phyloP scores from a whole-genome alignment of 2,888 invertebrate species.

The Mythimna vitellina region DNA sequence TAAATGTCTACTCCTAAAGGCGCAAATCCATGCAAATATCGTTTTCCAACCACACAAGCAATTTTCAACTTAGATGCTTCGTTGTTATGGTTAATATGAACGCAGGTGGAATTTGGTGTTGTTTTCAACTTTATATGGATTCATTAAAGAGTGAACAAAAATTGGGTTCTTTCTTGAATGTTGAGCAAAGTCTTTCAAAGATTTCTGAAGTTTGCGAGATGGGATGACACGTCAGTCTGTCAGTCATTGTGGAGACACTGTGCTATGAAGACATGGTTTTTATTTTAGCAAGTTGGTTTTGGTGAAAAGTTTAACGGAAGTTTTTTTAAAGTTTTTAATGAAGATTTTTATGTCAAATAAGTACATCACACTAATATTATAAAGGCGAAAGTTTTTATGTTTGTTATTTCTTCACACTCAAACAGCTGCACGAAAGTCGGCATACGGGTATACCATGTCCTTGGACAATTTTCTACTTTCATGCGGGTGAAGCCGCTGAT shows the following conservation, averaged over 20 bases:
- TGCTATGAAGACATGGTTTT: constrained; percentile 29
- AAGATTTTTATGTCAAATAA: neutral
- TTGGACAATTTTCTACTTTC: too few relatives aligned
- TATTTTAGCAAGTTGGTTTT: constrained; percentile 30
- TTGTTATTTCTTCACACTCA: too few relatives aligned
- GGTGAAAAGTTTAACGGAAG: neutral
- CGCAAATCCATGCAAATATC: constrained; percentile 49
- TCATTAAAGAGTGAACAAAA: constrained; percentile 55
- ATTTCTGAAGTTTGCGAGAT: constrained; percentile 45
- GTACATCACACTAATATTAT: too few relatives aligned
- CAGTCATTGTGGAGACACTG: constrained; percentile 24
- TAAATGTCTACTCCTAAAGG: constrained; percentile 66
- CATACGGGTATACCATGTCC: too few relatives aligned
- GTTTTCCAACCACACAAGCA: constrained; percentile 6
- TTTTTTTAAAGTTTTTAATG: neutral
- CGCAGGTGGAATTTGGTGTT: constrained; percentile 19
- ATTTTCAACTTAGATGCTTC: constrained; percentile 28
- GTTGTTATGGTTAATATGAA: constrained; percentile 16
- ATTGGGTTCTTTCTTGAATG: constrained; percentile 54
- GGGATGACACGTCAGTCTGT: constrained; percentile 39
- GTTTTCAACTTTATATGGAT: constrained; percentile 58
- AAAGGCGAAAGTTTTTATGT: too few relatives aligned
- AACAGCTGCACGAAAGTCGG: too few relatives aligned
- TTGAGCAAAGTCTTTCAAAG: constrained; percentile 40
- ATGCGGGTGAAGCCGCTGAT: too few relatives aligned